Evolutionary conservation across 2,888 invertebrate species (phyloP), one percentile per base, ranked within the genome.

Genomic region (Ophion ventricosus): DNA sequence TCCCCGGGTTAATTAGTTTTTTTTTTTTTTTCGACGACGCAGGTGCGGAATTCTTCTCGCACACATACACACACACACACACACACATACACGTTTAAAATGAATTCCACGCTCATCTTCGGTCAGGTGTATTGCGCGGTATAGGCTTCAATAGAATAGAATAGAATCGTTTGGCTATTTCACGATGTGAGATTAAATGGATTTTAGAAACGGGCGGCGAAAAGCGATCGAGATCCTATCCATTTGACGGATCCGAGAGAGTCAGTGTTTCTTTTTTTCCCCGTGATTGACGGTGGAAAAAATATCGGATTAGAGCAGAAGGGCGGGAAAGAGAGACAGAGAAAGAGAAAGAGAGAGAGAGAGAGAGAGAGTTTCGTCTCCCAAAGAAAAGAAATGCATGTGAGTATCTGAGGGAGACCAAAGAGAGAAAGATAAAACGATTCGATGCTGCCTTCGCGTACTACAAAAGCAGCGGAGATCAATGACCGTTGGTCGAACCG

Each of bases 391-490:
- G 23, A 29, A 43, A 23, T n/a, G 57, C n/a, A 61, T 57, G 14
- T 56, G 17, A 29, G 23, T 49, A 11, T 49, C 14, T 17, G 49
- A 49, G 14, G 49, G 4, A 17, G 11, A 49, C 14, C 14, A 49
- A 17, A 17, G 49, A 49, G 40, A 40, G 10, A 40, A 40, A 40
- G 8, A 10, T 10, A 40, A 10, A 73, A 29, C 54, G 76, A 80
- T 74, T 84, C 69, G 63, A 43, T 43, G 73, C 43, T 49, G 54
- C 8, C 23, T 74, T 63, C 17, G 74, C 72, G 80, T 83, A 83
- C 75, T 79, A 87, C 80, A 87, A 87, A 85, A 87, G 87, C 86
- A 77, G 49, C 49, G 49, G 86, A 84, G 88, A 88, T 89, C 87
- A 84, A 84, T 87, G 89, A 88, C 88, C 88, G 88, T 69, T 84